Conservation (phyloP, 2,797 vertebrate genomes). For the Chaetodon trifasciatus region DNA sequence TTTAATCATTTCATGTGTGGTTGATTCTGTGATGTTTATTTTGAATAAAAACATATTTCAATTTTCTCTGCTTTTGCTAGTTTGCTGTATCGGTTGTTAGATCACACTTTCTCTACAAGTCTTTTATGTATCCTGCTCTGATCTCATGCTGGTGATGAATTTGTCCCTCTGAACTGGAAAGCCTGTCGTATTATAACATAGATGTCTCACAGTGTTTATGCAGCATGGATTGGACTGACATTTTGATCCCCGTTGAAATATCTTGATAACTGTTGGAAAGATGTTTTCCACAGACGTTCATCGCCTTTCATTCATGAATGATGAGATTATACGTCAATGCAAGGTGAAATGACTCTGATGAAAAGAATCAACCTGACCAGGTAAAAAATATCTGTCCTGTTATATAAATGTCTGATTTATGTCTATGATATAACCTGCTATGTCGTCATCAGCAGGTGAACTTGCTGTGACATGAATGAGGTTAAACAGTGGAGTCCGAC, state of each 20-base stretch:
- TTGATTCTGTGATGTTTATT: slow-evolving; percentile 77
- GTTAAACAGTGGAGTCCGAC: no score
- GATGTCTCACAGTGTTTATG: neutral
- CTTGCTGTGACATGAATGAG: no score
- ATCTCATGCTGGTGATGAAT: neutral
- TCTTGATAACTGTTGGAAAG: neutral
- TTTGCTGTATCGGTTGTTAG: neutral
- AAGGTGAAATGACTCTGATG: no score
- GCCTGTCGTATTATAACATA: neutral
- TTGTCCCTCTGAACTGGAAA: neutral
- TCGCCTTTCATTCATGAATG: neutral
- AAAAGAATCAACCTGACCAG: no score
- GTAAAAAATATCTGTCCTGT: neutral
- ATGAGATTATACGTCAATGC: no score
- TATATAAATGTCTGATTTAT: neutral
- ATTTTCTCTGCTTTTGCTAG: slow-evolving; percentile 33
- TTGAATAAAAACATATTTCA: slow-evolving; percentile 78
- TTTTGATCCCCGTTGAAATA: neutral
- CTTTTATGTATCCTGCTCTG: neutral
- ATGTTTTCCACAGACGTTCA: neutral
- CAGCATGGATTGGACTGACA: no score
- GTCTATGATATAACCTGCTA: neutral
- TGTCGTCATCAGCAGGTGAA: neutral
- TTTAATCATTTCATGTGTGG: slow-evolving; percentile 80
- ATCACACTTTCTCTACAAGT: neutral